Conservation (phyloP, 2,113 vertebrate species). For the Leuciscus idus region DNA sequence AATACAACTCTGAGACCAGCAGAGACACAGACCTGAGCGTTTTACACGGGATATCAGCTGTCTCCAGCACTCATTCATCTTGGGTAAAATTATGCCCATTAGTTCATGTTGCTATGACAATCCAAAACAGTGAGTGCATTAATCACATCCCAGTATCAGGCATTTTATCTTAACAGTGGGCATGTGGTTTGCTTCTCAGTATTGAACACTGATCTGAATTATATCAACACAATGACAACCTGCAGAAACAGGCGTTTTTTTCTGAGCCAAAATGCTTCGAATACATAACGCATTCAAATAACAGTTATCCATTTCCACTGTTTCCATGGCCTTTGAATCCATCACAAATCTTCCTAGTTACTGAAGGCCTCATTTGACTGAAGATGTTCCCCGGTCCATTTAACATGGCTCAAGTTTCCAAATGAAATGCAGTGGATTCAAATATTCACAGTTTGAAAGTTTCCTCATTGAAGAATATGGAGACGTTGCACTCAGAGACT, state of each 20-base stretch:
- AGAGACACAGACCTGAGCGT: background rate
- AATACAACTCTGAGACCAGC: background rate
- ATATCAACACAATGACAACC: background rate
- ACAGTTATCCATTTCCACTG: background rate
- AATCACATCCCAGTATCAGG: slow-evolving; percentile 14
- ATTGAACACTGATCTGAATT: background rate
- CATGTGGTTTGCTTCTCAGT: slow-evolving; percentile 16
- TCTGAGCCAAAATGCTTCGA: background rate
- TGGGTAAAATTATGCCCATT: slow-evolving; percentile 35
- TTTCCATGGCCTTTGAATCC: background rate
- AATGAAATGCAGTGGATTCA: background rate
- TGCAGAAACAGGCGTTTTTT: background rate
- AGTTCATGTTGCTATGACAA: slow-evolving; percentile 44
- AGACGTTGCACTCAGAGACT: background rate
- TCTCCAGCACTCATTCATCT: slow-evolving; percentile 29
- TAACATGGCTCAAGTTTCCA: background rate
- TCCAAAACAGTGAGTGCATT: slow-evolving; percentile 23
- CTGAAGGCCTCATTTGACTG: slow-evolving; percentile 5
- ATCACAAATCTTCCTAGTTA: background rate
- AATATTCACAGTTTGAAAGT: background rate
- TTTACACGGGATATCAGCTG: slow-evolving; percentile 18
- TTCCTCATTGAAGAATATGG: background rate
- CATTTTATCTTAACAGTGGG: slow-evolving; percentile 16
- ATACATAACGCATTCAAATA: background rate
- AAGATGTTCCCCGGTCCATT: slow-evolving; percentile 4